phyloP scores from a whole-genome alignment of 2,888 invertebrate genomes.

The Conchocele bisecta region DNA sequence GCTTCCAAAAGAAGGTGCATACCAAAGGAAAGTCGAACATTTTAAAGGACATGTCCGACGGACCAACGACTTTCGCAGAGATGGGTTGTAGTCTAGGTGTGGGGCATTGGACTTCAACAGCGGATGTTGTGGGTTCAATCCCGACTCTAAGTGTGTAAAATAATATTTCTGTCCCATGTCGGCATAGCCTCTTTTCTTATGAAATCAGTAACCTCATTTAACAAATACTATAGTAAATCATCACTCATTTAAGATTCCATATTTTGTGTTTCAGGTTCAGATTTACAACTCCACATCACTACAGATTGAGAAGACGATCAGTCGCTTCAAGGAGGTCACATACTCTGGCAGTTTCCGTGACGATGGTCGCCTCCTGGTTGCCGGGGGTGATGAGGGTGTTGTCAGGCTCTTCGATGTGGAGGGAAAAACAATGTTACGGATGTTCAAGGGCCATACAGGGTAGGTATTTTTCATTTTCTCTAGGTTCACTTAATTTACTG shows the following conservation, averaged over 20 bases:
- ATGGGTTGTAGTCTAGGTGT: too few relatives aligned
- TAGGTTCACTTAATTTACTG: background rate
- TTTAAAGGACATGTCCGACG: too few relatives aligned
- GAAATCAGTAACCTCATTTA: too few relatives aligned
- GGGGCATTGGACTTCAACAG: too few relatives aligned
- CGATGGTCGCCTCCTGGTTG: slow-evolving; percentile 85
- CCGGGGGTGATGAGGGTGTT: slow-evolving; percentile 94
- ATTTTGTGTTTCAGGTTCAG: slow-evolving; percentile 70
- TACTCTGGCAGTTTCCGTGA: slow-evolving; percentile 82
- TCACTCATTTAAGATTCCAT: background rate
- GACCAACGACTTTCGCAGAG: too few relatives aligned
- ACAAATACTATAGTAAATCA: too few relatives aligned
- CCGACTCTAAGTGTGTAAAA: too few relatives aligned
- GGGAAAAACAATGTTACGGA: slow-evolving; percentile 90
- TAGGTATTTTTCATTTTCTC: slow-evolving; percentile 44
- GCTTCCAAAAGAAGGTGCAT: too few relatives aligned
- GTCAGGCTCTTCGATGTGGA: slow-evolving; percentile 95
- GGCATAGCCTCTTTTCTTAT: too few relatives aligned
- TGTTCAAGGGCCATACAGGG: slow-evolving; percentile 87
- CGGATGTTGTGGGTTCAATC: too few relatives aligned
- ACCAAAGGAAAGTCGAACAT: too few relatives aligned
- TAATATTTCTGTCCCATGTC: too few relatives aligned
- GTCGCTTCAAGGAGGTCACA: slow-evolving; percentile 81
- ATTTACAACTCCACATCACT: slow-evolving; percentile 75
- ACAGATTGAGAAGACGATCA: slow-evolving; percentile 76